These are phyloP conservation scores for Machimus rusticus DNA, from an alignment of 2,888 invertebrate genomes.

Conservation along the genomic window DNA sequence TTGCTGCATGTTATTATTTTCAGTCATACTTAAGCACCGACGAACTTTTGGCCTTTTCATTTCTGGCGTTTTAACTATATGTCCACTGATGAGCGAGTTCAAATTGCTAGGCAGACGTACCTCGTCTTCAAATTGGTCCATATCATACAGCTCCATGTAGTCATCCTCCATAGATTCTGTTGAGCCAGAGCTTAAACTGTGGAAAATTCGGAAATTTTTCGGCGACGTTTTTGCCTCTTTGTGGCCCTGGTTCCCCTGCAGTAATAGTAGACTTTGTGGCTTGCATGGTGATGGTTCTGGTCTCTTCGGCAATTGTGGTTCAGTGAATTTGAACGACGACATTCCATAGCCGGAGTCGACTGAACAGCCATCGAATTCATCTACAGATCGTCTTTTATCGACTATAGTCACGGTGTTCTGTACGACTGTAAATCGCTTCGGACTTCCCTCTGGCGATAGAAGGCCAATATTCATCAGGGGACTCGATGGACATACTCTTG, in stretches of 20 bases:
- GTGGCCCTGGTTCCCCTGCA: background rate
- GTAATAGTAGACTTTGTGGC: background rate
- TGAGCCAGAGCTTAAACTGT: conserved; percentile 64
- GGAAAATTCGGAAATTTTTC: conserved; percentile 61
- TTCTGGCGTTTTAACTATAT: conserved; percentile 63
- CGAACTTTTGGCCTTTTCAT: conserved; percentile 63
- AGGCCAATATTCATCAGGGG: conserved; percentile 48
- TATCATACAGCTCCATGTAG: conserved; percentile 70
- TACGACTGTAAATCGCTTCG: conserved; percentile 55
- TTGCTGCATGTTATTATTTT: conserved; percentile 58
- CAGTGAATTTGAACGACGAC: conserved; percentile 58
- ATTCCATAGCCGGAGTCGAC: conserved; percentile 69
- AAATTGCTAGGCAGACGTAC: conserved; percentile 68
- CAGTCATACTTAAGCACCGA: conserved; percentile 65
- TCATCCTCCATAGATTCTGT: conserved; percentile 69
- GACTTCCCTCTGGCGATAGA: conserved; percentile 60
- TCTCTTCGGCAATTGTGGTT: conserved; percentile 61
- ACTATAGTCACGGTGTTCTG: conserved; percentile 49
- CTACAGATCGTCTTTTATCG: conserved; percentile 47
- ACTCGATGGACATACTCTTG: conserved; percentile 49
- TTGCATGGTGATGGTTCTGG: conserved; percentile 48
- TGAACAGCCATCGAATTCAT: conserved; percentile 66
- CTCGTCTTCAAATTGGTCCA: conserved; percentile 65
- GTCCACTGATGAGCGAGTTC: conserved; percentile 67
- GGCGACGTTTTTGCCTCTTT: conserved; percentile 50